Evolutionary conservation across 2,888 invertebrate species (phyloP), one percentile per base, ranked within the genome.

Genomic region (Adineta ricciae): DNA sequence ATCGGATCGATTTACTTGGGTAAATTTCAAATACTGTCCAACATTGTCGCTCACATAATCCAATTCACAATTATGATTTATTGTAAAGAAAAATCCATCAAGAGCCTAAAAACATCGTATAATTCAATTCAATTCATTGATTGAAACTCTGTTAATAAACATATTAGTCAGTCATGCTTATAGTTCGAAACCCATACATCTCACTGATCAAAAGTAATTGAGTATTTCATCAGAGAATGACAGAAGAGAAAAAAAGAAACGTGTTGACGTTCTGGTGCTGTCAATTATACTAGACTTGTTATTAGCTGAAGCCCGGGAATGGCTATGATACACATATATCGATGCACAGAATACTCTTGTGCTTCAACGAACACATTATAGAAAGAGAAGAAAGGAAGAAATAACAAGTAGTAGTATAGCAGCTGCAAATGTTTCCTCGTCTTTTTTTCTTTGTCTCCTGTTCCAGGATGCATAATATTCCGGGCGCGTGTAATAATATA

Each of bases 1-100:
- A 21, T 54, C 21, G 16, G 8, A n/a, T 56, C 9, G 19, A 88
- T 86, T 46, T 88, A 91, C 91, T 92, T 94, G 94, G 89, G 94
- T 94, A 92, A 94, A 95, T 91, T 94, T 94, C 90, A 96, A 94
- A 91, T 95, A 95, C 89, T 94, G 94, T 88, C 93, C 93, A 88
- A 97, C 95, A 92, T 96, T 97, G 90, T 96, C 96, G 84, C 96
- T 95, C 87, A 96, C 95, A 92, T 95, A 95, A 92, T 95, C 96
- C 89, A 97, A 94, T 91, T 95, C 94, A 88, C 96, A 96, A 90
- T 96, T 95, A 87, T 94, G 93, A 92, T 95, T 96, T 88, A 97
- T 94, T 90, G 96, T 94, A 91, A 97, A 93, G 89, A 97, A 92
- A 90, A 95, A 95, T 88, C 95, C 94, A 91, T 95, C 95, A 88